phyloP scores from a whole-genome alignment of 2,113 vertebrate species.

The Pelusios castaneus region DNA sequence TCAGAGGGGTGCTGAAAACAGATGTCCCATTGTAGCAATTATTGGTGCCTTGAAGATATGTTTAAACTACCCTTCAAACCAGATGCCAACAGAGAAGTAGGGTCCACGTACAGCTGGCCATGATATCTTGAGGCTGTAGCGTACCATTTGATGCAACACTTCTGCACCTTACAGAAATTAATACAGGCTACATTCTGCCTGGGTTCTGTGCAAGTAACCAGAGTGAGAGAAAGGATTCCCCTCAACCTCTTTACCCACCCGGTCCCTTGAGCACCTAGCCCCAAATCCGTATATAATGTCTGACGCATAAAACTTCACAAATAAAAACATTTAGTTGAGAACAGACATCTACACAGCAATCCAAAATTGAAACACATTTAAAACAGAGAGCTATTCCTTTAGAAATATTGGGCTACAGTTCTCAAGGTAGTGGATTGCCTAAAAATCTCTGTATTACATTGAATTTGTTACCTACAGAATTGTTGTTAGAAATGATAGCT shows the following conservation, averaged over 20 bases:
- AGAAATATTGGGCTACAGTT: neutral
- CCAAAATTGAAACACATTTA: neutral
- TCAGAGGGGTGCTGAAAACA: neutral
- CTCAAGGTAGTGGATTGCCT: neutral
- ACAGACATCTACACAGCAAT: neutral
- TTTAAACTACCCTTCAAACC: neutral
- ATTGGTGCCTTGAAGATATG: neutral
- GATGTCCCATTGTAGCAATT: neutral
- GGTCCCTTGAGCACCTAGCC: neutral
- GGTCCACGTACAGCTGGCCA: neutral
- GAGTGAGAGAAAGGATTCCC: neutral
- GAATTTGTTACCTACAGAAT: neutral
- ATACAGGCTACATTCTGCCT: neutral
- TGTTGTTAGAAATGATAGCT: neutral
- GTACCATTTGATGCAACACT: neutral
- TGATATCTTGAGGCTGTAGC: neutral
- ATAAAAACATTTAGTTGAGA: too few species aligned
- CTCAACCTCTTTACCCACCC: neutral
- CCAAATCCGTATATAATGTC: neutral
- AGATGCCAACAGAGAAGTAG: neutral
- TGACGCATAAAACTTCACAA: too few species aligned
- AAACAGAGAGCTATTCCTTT: neutral
- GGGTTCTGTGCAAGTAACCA: neutral
- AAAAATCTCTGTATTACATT: neutral
- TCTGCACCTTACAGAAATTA: neutral